Conservation (phyloP, 2,113 vertebrate species). For the Siniperca knerii region DNA sequence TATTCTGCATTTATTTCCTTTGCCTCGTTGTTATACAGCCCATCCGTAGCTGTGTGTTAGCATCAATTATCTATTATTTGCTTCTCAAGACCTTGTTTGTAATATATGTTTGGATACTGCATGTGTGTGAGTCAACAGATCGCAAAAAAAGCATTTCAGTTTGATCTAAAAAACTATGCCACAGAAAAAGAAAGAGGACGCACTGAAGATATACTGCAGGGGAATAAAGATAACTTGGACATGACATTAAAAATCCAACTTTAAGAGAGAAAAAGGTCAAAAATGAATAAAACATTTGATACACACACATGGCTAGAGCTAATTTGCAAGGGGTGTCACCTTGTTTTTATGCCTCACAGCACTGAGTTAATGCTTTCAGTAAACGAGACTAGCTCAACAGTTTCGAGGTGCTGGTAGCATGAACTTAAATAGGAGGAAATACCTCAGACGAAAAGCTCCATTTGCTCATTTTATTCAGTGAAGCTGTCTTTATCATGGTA, state of each 20-base stretch:
- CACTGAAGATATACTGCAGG: slow-evolving; percentile 11
- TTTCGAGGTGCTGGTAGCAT: not conserved
- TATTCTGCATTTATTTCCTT: not conserved
- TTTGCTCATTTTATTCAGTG: slow-evolving; percentile 44
- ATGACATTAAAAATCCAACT: slow-evolving; percentile 57
- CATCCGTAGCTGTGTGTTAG: not conserved
- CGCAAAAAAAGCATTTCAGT: slow-evolving; percentile 2
- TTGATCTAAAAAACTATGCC: slow-evolving; percentile 7
- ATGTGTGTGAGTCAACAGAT: not conserved
- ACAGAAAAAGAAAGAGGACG: not conserved
- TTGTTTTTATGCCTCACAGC: not conserved
- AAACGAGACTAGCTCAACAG: not conserved
- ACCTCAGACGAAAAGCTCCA: not conserved
- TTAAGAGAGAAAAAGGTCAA: slow-evolving; percentile 50
- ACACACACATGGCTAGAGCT: not conserved
- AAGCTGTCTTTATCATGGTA: slow-evolving; percentile 15
- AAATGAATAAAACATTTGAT: slow-evolving; percentile 65
- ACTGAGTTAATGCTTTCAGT: slow-evolving; percentile 15
- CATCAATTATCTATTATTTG: not conserved
- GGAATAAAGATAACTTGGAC: slow-evolving; percentile 11
- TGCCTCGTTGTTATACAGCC: not conserved
- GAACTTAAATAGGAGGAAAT: slow-evolving; percentile 11
- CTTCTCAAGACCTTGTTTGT: slow-evolving; percentile 7
- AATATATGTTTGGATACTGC: slow-evolving; percentile 9
- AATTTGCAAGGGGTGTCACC: slow-evolving; percentile 9